Evolutionary conservation across 1,140 invertebrate species (phyloP), one percentile per base, ranked within the genome.

Genomic region (Vanessa tameamea): DNA sequence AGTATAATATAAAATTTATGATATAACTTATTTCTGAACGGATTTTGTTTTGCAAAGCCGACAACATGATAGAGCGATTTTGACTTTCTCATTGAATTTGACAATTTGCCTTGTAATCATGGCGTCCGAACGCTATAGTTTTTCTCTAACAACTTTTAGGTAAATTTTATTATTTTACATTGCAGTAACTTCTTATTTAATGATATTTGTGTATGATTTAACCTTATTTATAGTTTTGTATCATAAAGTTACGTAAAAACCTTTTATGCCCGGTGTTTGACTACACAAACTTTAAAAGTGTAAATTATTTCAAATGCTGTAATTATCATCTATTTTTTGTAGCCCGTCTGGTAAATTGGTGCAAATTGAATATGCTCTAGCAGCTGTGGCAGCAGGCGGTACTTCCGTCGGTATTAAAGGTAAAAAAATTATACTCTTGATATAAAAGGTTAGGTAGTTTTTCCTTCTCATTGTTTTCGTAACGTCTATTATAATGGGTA

Each of bases 311-410:
- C 47, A 48, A 65, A 72, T 53, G 4, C 57, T 72, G 23, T 47
- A 68, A 57, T 47, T 59, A 63, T 76, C 66, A 82, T 3, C 13
- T 15, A 57, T 86, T 71, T 66, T 81, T 95, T 95, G 64, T 90
- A 99, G 99, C 91, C 99, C 99, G 13, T 99, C 99, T 26, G 99
- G 99, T 78, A 99, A 99, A 94, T 94, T 99, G 73, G 99, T 99
- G 31, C 99, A 99, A 94, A 99, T 99, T 88, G 99, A 99, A 95
- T 99, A 99, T 98, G 99, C 99, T 1, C 95, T 99, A 91, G 98
- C 98, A 70, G 99, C 99, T 50, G 99, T 99, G 16, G 98, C 98
- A 70, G 97, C 98, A 76, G 99, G 99, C 77, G 98, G 99, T n/a
- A 98, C 99, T 1, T 99, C 98, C 68, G 98, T 99, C 76, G 99